phyloP scores from a whole-genome alignment of 92 coral and sea anemone genomes.

The Paramuricea clavata region DNA sequence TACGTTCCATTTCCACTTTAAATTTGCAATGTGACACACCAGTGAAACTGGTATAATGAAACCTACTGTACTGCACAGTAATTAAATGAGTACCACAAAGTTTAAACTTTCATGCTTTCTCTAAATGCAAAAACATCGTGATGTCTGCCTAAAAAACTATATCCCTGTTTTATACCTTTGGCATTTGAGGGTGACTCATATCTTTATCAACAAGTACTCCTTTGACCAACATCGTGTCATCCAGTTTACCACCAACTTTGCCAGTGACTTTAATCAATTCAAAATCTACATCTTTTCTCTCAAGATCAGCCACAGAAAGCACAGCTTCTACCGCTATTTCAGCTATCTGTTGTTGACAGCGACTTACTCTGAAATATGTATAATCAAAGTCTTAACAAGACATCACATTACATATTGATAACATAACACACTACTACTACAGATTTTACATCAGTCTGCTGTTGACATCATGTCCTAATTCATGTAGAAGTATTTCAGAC shows the following conservation, averaged over 20 bases:
- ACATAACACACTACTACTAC: not conserved
- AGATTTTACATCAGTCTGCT: too few relatives aligned
- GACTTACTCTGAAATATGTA: conserved; percentile 78
- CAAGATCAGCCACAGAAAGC: conserved; percentile 94
- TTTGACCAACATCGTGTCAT: conserved; percentile 92
- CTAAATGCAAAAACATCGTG: too few relatives aligned
- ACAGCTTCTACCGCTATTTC: conserved; percentile 99
- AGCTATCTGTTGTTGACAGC: conserved; percentile 96
- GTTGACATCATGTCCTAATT: too few relatives aligned
- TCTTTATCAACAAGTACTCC: conserved; percentile 98
- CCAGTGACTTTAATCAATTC: conserved; percentile 96
- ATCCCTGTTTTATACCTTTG: conserved; percentile 78
- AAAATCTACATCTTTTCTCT: conserved; percentile 99
- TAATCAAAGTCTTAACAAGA: not conserved
- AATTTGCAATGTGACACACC: too few relatives aligned
- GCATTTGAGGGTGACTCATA: conserved; percentile 99
- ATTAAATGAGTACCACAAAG: not conserved
- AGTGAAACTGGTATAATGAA: too few relatives aligned
- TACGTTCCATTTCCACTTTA: too few relatives aligned
- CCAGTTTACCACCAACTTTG: conserved; percentile 96
- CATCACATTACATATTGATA: not conserved
- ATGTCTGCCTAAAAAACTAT: too few relatives aligned
- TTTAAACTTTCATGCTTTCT: not conserved
- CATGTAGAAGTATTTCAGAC: too few relatives aligned
- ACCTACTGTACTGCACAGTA: too few relatives aligned